phyloP scores from a whole-genome alignment of 2,113 vertebrate genomes.

The Propithecus coquereli region DNA sequence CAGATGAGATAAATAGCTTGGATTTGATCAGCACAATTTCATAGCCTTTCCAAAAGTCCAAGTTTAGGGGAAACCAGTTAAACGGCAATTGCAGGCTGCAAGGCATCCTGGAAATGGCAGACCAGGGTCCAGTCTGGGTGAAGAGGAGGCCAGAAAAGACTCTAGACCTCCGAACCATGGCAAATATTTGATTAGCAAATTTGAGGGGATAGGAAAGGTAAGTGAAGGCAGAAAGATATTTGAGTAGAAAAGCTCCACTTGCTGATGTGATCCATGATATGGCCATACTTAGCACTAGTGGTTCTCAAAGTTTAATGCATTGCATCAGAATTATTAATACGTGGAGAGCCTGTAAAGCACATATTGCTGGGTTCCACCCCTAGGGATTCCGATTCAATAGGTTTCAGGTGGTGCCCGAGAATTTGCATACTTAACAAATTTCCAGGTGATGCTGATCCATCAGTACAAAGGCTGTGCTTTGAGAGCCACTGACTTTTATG shows the following conservation, averaged over 20 bases:
- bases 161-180: background rate
- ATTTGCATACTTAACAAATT: background rate
- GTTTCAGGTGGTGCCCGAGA: background rate
- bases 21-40: background rate
- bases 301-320: background rate
- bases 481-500: background rate
- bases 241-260: background rate
- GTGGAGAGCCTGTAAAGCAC: background rate
- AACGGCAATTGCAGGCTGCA: background rate
- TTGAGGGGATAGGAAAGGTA: background rate
- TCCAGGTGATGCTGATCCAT: background rate
- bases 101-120: background rate
- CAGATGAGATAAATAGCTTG: background rate
- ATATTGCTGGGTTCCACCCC: fast-evolving
- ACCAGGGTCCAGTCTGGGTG: background rate
- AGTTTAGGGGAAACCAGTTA: background rate
- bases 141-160: background rate
- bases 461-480: background rate
- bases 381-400: background rate
- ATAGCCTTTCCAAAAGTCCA: background rate
- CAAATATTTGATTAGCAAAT: background rate
- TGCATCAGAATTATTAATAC: background rate
- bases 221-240: background rate
- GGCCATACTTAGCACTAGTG: background rate
- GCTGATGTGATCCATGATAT: no score